Evolutionary conservation across 2,113 vertebrate species (phyloP), one percentile per base, ranked within the genome.

Genomic region (Panurus biarmicus): DNA sequence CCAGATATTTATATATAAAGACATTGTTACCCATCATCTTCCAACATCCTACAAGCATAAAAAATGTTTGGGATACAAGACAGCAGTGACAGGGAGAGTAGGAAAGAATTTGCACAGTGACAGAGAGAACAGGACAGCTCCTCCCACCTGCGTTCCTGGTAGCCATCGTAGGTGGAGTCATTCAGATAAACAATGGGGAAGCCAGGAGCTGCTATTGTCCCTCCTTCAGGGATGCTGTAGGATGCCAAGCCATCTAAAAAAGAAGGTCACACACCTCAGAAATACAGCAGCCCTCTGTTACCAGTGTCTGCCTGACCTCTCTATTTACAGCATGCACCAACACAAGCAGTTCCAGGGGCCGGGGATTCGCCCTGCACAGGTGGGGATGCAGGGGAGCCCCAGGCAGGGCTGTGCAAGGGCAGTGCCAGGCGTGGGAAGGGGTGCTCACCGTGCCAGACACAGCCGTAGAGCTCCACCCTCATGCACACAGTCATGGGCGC

Each of bases 401-500:
- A 15, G 16, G 42, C 42, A 17, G 42, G 42, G 0, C 9, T 16
- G 35, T 8, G 26, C 3, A 7, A 29, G 58, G 71, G 25, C 47
- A 28, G 62, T 4, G 64, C 15, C 18, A 64, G 67, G 35, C 45
- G 40, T 9, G 21, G 40, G 21, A 33, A 54, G 5, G 7, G 56
- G 24, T 7, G 50, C 98, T 93, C 95, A 99, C 98, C 99, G 4
- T 98, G 97, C 99, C 99, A 99, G 5, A 95, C 78, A 21, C 99
- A 99, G 95, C 99, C 99, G 12, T 99, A 99, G 53, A 99, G 97
- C 97, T 99, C 99, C 91, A 99, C 97, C n/a, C 99, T 96, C 98
- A 99, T 98, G 87, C 99, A 99, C 23, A 99, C 98, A 0, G 98
- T 98, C 96, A 98, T 98, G 6, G 98, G 96, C 48, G 97, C 93